A percentile compares a stretch with the other conserved stretches of the same genome.
These are phyloP conservation scores for Proisotoma minuta DNA, from an alignment of 2,888 invertebrate species.

Conservation along the genomic window DNA sequence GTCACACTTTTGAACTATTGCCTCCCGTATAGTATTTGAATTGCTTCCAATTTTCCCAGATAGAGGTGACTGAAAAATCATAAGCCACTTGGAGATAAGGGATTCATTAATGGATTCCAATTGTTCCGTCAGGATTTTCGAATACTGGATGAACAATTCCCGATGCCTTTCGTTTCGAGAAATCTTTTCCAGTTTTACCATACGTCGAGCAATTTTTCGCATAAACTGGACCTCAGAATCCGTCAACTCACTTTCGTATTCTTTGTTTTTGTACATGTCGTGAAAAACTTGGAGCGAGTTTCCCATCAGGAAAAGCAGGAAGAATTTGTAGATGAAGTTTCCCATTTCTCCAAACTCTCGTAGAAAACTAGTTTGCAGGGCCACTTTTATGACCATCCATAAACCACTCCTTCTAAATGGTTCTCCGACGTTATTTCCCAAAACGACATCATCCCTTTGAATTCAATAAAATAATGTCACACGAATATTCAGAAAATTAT, in stretches of 20 bases:
- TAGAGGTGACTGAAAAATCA: too few species aligned
- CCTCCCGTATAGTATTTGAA: not conserved
- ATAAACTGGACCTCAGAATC: conserved; percentile 12
- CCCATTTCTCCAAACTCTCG: conserved; percentile 13
- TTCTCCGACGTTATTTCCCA: not conserved
- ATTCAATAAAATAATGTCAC: too few species aligned
- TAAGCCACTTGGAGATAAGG: not conserved
- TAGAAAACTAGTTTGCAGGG: conserved; percentile 11
- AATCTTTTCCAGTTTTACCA: conserved; percentile 11
- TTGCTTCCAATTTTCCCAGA: too few species aligned
- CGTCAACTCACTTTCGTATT: not conserved
- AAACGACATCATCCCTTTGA: conserved; percentile 17
- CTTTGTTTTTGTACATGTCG: not conserved
- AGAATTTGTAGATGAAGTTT: conserved; percentile 16
- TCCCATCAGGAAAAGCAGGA: conserved; percentile 3
- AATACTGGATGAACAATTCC: not conserved
- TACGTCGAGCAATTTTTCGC: conserved; percentile 19
- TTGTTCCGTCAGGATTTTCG: not conserved
- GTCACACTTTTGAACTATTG: not conserved
- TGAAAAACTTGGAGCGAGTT: not conserved
- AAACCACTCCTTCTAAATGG: conserved; percentile 18
- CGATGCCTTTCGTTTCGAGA: not conserved
- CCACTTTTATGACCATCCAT: conserved; percentile 9
- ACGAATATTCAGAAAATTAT: too few species aligned
- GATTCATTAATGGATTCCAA: not conserved